These are phyloP conservation scores for Trichacis sp. DNA, from an alignment of 2,888 invertebrate genomes.

Conservation along the genomic window DNA sequence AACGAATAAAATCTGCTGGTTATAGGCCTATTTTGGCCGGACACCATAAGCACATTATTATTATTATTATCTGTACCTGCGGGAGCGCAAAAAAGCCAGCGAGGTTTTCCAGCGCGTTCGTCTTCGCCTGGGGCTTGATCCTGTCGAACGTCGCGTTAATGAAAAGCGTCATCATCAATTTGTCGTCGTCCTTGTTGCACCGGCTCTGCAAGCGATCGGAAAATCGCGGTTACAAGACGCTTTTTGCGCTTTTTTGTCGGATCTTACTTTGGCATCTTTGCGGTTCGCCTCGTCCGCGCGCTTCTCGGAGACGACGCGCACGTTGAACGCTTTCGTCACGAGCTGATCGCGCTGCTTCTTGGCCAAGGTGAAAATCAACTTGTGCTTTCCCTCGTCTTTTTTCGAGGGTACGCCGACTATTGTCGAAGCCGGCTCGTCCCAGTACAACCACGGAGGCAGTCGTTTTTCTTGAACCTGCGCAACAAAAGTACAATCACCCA, in stretches of 20 bases:
- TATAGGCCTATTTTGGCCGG: too few species aligned
- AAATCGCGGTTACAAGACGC: too few species aligned
- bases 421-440: slow-evolving; percentile 77
- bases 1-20: neutral
- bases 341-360: slow-evolving; percentile 68
- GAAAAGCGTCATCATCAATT: slow-evolving; percentile 76
- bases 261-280: slow-evolving; percentile 58
- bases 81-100: slow-evolving; percentile 79
- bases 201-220: slow-evolving; percentile 62
- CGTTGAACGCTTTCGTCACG: slow-evolving; percentile 72
- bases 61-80: slow-evolving; percentile 71
- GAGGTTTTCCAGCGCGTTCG: slow-evolving; percentile 78
- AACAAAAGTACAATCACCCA: neutral
- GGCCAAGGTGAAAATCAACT: slow-evolving; percentile 67
- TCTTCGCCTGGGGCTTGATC: slow-evolving; percentile 75
- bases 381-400: slow-evolving; percentile 77
- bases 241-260: neutral
- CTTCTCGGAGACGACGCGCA: slow-evolving; percentile 72
- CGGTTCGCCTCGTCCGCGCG: slow-evolving; percentile 51
- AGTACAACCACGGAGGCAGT: slow-evolving; percentile 79
- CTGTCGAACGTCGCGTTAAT: slow-evolving; percentile 77
- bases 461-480: slow-evolving; percentile 49
- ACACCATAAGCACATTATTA: too few species aligned
- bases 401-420: slow-evolving; percentile 81
- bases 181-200: slow-evolving; percentile 69